phyloP scores from a whole-genome alignment of 2,888 invertebrate species.

The Diarsia brunnea region DNA sequence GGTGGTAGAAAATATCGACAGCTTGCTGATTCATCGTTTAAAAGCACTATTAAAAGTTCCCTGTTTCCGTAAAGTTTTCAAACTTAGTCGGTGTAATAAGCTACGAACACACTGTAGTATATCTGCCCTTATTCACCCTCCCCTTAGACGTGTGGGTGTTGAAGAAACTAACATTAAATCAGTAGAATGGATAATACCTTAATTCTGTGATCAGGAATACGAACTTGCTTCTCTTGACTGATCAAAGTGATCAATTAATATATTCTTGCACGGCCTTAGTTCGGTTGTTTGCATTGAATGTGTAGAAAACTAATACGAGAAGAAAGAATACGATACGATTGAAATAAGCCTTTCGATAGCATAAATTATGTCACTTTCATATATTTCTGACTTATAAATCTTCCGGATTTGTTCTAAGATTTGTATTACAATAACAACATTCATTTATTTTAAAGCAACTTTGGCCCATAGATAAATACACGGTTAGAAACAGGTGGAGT shows the following conservation, averaged over 20 bases:
- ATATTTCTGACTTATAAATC: too few relatives aligned
- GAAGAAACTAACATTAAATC: background rate
- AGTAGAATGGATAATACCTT: background rate
- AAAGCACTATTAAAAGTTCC: slow-evolving; percentile 50
- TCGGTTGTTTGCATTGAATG: background rate
- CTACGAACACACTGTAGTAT: slow-evolving; percentile 7
- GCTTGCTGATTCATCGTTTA: slow-evolving; percentile 49
- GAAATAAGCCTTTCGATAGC: too few relatives aligned
- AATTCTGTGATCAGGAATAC: background rate
- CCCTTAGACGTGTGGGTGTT: background rate
- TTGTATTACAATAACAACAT: too few relatives aligned
- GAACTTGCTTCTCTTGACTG: background rate
- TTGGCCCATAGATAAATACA: too few relatives aligned
- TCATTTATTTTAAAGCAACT: too few relatives aligned
- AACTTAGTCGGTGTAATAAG: slow-evolving; percentile 37
- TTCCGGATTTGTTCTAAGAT: too few relatives aligned
- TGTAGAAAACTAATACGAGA: background rate
- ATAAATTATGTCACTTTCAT: too few relatives aligned
- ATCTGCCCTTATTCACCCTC: slow-evolving; percentile 2
- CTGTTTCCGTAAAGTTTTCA: slow-evolving; percentile 35
- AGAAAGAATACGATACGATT: too few relatives aligned
- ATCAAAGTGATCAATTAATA: background rate
- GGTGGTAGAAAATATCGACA: slow-evolving; percentile 38
- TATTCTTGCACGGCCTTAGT: background rate
- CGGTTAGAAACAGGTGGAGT: too few relatives aligned